Evolutionary conservation across 2,797 vertebrate genomes (phyloP).

Genomic region (Varecia variegata): DNA sequence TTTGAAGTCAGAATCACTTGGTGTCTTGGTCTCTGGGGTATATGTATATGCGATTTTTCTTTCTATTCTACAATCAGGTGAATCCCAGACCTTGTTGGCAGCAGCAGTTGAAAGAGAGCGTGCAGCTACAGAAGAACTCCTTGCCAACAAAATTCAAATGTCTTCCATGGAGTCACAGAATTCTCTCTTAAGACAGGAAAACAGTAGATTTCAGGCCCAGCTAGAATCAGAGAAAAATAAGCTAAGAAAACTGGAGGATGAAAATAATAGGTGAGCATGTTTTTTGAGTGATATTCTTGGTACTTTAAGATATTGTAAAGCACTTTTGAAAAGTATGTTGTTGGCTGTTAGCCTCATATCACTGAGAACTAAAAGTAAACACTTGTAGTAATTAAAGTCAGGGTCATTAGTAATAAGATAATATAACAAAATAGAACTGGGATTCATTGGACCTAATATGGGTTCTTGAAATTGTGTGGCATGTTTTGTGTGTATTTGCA

Average conservation of each 20-base stretch:
- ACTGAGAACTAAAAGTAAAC: neutral
- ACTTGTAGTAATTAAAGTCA: neutral
- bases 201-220: slow-evolving; percentile 90
- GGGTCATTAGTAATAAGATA: neutral
- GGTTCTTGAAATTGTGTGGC: neutral
- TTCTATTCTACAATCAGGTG: slow-evolving; percentile 83
- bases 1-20: neutral
- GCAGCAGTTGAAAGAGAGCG: slow-evolving; percentile 95
- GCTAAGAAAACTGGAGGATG: slow-evolving; percentile 93
- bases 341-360: neutral
- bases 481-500: neutral
- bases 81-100: slow-evolving; percentile 94
- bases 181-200: slow-evolving; percentile 94
- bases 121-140: slow-evolving; percentile 92
- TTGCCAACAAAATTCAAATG: slow-evolving; percentile 91
- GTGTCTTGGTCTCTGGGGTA: neutral
- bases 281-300: neutral
- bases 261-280: slow-evolving; percentile 90
- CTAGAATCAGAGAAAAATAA: slow-evolving; percentile 92
- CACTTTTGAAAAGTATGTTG: neutral
- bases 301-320: neutral
- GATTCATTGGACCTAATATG: neutral
- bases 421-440: neutral
- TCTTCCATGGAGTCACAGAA: slow-evolving; percentile 95
- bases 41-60: neutral